Percentiles rank a stretch among this genome's conserved stretches.
Conservation (phyloP, 2,888 invertebrate genomes). For the Sialis lutaria region DNA sequence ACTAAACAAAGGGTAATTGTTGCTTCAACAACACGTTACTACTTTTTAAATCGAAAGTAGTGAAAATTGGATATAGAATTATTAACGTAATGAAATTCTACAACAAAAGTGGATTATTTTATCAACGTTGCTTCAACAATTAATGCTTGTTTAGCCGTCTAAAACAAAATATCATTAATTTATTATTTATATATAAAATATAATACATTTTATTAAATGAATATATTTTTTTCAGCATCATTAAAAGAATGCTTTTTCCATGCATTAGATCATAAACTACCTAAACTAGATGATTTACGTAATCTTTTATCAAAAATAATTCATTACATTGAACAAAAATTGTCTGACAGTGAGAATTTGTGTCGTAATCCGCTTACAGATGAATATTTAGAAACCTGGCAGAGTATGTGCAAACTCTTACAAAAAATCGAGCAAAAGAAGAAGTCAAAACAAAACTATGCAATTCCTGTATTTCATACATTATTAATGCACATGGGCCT, state of each 20-base stretch:
- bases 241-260: slow-evolving; percentile 52
- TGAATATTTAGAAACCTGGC: slow-evolving; percentile 41
- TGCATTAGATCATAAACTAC: slow-evolving; percentile 47
- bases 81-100: too few species aligned
- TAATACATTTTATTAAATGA: neutral
- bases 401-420: slow-evolving; percentile 36
- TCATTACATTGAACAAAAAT: slow-evolving; percentile 35
- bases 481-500: slow-evolving; percentile 54
- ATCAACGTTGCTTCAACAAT: too few species aligned
- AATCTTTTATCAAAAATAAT: slow-evolving; percentile 38
- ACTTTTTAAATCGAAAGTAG: too few species aligned
- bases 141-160: too few species aligned
- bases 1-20: neutral
- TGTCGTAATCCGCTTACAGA: slow-evolving; percentile 38
- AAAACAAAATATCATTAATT: too few species aligned
- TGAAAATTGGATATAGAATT: too few species aligned
- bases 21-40: neutral
- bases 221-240: slow-evolving; percentile 30
- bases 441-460: slow-evolving; percentile 24
- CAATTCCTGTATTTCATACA: slow-evolving; percentile 48
- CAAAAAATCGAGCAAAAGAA: slow-evolving; percentile 32
- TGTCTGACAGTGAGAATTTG: slow-evolving; percentile 30
- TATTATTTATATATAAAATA: too few species aligned
- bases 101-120: too few species aligned
- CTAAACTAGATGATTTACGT: slow-evolving; percentile 43